phyloP scores from a whole-genome alignment of 2,888 invertebrate species.

The Andricus curvator region DNA sequence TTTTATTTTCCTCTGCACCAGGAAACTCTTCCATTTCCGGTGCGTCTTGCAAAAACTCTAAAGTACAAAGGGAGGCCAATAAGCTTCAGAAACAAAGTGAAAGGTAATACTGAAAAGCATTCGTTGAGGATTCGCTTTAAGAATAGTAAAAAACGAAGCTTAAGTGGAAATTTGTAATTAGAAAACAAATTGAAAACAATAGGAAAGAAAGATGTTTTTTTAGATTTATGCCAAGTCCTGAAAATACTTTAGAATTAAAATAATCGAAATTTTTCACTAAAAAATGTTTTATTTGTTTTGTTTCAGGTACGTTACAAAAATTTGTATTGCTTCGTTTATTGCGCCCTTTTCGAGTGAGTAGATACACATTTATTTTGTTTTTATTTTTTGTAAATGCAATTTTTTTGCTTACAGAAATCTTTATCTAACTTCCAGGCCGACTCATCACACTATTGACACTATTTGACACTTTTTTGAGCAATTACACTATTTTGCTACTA shows the following conservation, averaged over 20 bases:
- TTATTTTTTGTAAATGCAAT: neutral
- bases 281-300: neutral
- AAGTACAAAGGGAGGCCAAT: constrained; percentile 2
- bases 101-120: neutral
- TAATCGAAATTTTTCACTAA: neutral
- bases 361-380: neutral
- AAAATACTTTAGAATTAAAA: neutral
- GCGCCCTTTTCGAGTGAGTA: neutral
- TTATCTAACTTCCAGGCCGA: too few species aligned
- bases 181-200: neutral
- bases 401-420: too few species aligned
- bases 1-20: constrained; percentile 44
- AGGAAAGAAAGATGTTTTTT: neutral
- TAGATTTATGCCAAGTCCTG: too few species aligned
- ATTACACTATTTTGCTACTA: too few species aligned
- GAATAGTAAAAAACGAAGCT: neutral
- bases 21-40: constrained; percentile 33
- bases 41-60: neutral
- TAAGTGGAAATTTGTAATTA: neutral
- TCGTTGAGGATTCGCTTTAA: neutral
- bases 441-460: too few species aligned
- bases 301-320: neutral
- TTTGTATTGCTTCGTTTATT: too few species aligned
- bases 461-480: too few species aligned
- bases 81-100: neutral